A percentile compares a stretch with the other conserved stretches of the same genome.
Evolutionary conservation across 2,888 invertebrate species (phyloP).

Genomic region (Scaptomyza cyrtandrae): DNA sequence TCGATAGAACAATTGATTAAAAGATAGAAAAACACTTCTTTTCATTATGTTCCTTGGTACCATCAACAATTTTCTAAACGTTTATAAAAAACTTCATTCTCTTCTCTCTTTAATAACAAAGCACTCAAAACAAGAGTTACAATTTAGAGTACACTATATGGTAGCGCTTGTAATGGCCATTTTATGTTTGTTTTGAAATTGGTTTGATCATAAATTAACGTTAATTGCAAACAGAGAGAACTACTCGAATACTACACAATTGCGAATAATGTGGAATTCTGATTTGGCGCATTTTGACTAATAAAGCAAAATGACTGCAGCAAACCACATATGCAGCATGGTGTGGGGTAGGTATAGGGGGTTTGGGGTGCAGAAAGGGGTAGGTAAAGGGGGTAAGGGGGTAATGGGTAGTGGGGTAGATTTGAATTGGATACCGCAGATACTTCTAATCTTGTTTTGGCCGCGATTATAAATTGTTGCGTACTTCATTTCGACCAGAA

Average conservation of each 20-base stretch:
- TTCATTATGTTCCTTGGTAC: too few species aligned
- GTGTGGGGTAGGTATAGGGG: not conserved
- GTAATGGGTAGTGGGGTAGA: conserved; percentile 4
- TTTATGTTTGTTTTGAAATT: conserved; percentile 51
- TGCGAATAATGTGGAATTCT: conserved; percentile 50
- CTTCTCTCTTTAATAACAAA: not conserved
- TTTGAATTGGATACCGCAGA: conserved; percentile 65
- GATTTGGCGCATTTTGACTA: conserved; percentile 76
- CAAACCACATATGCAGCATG: conserved; percentile 27
- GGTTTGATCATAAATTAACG: conserved; percentile 74
- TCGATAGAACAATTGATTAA: not conserved
- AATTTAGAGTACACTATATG: not conserved
- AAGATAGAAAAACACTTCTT: too few species aligned
- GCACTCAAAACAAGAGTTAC: not conserved
- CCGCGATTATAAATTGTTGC: conserved; percentile 83
- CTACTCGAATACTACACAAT: conserved; percentile 31
- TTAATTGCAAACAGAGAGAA: conserved; percentile 72
- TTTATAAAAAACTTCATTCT: not conserved
- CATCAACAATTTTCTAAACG: not conserved
- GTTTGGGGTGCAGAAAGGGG: too few species aligned
- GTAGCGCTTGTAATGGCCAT: conserved; percentile 13
- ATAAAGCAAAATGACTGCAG: conserved; percentile 78
- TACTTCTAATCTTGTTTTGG: conserved; percentile 83
- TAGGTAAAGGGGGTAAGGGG: not conserved
- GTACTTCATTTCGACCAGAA: conserved; percentile 83